Conservation (phyloP, 2,113 vertebrate genomes). For the Marcusenius ussheri region DNA sequence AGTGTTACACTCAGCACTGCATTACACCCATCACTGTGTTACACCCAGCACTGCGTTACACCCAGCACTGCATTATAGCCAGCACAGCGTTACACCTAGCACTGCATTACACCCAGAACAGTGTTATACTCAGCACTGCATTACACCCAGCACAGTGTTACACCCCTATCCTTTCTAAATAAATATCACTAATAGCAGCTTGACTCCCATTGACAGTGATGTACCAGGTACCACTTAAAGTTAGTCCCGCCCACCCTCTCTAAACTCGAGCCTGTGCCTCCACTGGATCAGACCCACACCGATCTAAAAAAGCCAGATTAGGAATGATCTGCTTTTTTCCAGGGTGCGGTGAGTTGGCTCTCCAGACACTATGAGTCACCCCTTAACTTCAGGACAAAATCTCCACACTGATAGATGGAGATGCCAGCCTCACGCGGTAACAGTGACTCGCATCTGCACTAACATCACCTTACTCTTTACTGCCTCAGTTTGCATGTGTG, state of each 20-base stretch:
- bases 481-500: background rate
- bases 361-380: background rate
- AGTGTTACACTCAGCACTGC: background rate
- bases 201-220: background rate
- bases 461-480: background rate
- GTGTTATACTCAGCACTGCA: background rate
- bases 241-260: background rate
- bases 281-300: background rate
- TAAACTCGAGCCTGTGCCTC: background rate
- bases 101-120: background rate
- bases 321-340: background rate
- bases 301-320: background rate
- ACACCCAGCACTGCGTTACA: background rate
- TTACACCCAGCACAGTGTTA: background rate
- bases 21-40: background rate
- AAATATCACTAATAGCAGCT: background rate
- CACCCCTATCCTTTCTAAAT: background rate
- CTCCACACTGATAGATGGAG: background rate
- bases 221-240: conserved; percentile 8
- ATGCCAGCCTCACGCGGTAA: no score
- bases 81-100: background rate
- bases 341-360: background rate
- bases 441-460: background rate
- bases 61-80: background rate
- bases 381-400: no score